These are phyloP conservation scores for Periparus ater DNA, from an alignment of 2,797 vertebrate genomes.

Conservation along the genomic window DNA sequence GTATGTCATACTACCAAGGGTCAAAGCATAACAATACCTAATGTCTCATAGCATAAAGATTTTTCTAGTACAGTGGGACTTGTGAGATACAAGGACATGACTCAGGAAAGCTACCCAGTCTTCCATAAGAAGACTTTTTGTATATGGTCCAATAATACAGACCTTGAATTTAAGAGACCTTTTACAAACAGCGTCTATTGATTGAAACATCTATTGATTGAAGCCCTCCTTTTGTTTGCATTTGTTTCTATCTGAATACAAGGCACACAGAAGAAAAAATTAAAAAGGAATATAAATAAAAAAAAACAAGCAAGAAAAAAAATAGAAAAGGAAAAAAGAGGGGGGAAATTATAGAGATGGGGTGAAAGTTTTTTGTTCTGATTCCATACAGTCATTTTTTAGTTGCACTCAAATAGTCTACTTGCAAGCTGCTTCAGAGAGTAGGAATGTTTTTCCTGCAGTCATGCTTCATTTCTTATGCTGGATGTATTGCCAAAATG, in stretches of 20 bases:
- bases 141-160: not conserved
- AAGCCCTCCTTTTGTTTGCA: not conserved
- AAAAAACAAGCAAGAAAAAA: not conserved
- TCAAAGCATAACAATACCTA: not conserved
- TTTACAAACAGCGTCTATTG: not conserved
- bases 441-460: not conserved
- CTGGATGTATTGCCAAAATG: not conserved
- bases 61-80: not conserved
- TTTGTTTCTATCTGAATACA: not conserved
- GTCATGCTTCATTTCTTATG: not conserved
- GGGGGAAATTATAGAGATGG: rapidly evolving
- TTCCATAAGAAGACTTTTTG: not conserved
- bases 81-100: not conserved
- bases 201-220: not conserved
- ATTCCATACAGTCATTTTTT: not conserved
- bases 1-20: not conserved
- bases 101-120: not conserved
- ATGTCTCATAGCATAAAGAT: not conserved
- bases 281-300: not conserved
- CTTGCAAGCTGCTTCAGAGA: not conserved
- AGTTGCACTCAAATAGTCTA: not conserved
- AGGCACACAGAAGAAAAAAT: not conserved
- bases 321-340: not conserved
- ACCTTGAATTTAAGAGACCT: not conserved
- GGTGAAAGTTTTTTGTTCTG: not conserved